Base-by-base conservation (phyloP, 2,888 invertebrate species). In the Meta bourneti region DNA sequence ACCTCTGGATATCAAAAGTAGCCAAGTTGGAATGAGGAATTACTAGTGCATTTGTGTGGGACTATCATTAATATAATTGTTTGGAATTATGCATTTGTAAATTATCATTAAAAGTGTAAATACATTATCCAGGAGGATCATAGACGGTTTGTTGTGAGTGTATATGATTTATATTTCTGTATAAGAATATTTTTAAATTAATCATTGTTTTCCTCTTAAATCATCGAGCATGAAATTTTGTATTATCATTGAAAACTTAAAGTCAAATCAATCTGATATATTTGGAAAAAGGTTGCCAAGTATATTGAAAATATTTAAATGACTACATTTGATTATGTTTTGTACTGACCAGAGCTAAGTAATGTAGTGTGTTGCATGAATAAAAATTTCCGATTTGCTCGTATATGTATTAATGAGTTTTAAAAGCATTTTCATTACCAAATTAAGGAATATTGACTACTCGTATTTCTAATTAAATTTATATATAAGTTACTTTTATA, bases 1-100 rank as follows among this genome's bases (percentile, higher is more conserved):
- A 8, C 91, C 94, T 34, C 49, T 95, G 54, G 78, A 85, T n/a
- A 2, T 79, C 0, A 61, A 34, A 16, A 82, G 52, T 48, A 61
- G 61, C n/a, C 11, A 74, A 49, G 19, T 61, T 20, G 7, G 49
- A 34, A 7, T 71, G 52, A 51, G 70, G 48, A 34, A 19, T 69
- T 9, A 52, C 20, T n/a, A 34, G 52, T 48, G 11, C 13, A 83
- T 72, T 70, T 74, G 52, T 16, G 54, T 20, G n/a, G 51, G 19
- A n/a, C 8, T 4, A n/a, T 85, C 75, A 85, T 19, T 77, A 34
- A 74, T 82, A 69, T 34, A 52, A 49, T 71, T 34, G 49, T 77
- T n/a, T 74, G 16, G 74, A 34, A n/a, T 48, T 70, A 72, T 49
- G 48, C 86, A 86, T 75, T 54, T 91, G 91, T 91, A 91, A 77